These are phyloP conservation scores for Protonibea diacanthus DNA, from an alignment of 2,797 vertebrate species.

Conservation along the genomic window DNA sequence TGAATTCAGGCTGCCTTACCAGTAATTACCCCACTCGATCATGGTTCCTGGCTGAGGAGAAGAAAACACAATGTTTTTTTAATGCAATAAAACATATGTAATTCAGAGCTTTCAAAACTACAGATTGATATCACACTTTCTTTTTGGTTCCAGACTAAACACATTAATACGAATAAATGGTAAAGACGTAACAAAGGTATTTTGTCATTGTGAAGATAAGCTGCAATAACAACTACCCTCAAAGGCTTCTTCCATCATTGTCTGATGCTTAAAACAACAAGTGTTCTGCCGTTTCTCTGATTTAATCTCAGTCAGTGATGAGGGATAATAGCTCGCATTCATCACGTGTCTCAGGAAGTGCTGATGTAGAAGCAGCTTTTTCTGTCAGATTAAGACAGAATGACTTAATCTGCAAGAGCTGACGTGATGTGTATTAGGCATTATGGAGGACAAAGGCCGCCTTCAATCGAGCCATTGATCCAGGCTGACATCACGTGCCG, in stretches of 20 bases:
- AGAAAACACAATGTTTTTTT: constrained; percentile 52
- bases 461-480: background rate
- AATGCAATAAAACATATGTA: constrained; percentile 31
- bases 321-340: constrained; percentile 42
- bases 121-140: constrained; percentile 4
- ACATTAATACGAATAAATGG: constrained; percentile 35
- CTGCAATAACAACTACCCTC: constrained; percentile 36
- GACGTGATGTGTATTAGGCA: background rate
- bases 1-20: constrained; percentile 87
- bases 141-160: constrained; percentile 42
- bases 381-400: constrained; percentile 32
- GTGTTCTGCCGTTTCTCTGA: constrained; percentile 4
- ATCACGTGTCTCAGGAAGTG: constrained; percentile 14
- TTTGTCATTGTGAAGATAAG: constrained; percentile 51
- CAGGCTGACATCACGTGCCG: background rate
- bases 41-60: constrained; percentile 95
- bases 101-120: background rate
- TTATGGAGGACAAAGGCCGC: background rate
- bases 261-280: constrained; percentile 39
- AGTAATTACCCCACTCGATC: constrained; percentile 99
- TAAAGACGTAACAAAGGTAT: constrained; percentile 19
- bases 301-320: constrained; percentile 35
- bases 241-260: constrained; percentile 38
- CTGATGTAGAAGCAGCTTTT: constrained; percentile 14
- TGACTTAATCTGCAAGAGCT: constrained; percentile 33